Evolutionary conservation across 2,797 vertebrate genomes (phyloP).

Genomic region (Fringilla coelebs): DNA sequence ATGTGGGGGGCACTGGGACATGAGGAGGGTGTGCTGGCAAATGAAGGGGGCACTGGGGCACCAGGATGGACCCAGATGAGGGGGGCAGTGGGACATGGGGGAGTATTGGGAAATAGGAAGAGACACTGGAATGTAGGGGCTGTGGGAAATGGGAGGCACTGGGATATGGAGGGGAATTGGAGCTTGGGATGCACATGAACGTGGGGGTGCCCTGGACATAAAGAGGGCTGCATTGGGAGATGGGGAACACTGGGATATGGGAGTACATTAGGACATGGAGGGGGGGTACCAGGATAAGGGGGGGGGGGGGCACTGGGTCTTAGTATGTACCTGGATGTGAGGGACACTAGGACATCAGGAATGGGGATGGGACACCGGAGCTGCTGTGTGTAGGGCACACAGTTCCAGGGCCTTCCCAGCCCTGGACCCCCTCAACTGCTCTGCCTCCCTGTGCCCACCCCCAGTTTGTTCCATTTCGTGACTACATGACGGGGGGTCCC

Average conservation of each 20-base stretch:
- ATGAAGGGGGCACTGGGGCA: not conserved
- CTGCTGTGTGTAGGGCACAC: not conserved
- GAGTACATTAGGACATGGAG: not conserved
- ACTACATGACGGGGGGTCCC: conserved; percentile 90
- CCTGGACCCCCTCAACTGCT: not conserved
- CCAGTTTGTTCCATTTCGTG: conserved; percentile 94
- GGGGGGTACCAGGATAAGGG: too few relatives aligned
- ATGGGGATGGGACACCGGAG: not conserved
- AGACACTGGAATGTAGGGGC: not conserved
- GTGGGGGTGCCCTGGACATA: not conserved
- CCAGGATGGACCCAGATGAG: not conserved
- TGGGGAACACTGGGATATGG: not conserved
- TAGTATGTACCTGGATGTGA: not conserved
- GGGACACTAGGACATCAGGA: not conserved
- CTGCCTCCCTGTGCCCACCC: not conserved
- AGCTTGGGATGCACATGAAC: not conserved
- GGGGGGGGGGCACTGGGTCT: not conserved
- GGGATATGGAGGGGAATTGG: not conserved
- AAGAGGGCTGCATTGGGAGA: not conserved
- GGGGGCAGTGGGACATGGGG: not conserved
- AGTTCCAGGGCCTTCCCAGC: rapidly evolving
- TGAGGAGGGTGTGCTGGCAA: not conserved
- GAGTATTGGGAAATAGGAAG: not conserved
- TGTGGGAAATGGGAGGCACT: not conserved
- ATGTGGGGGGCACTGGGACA: not conserved